A percentile compares a stretch with the other conserved stretches of the same genome.
phyloP scores from a whole-genome alignment of 35 echinoderm and acorn worm species.

The Anneissia japonica region DNA sequence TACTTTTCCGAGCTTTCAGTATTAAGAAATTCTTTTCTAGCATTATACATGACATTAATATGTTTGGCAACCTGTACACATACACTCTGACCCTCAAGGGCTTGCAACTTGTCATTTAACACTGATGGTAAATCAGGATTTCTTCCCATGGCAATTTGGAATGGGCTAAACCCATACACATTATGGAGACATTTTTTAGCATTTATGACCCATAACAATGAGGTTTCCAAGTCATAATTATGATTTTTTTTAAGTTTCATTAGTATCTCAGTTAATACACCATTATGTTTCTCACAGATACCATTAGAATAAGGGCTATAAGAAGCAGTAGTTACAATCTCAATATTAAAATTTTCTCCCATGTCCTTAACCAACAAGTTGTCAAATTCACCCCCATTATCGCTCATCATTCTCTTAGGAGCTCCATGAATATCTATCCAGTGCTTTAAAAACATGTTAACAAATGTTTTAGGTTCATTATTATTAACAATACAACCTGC shows the following conservation, averaged over 20 bases:
- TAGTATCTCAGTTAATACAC: neutral
- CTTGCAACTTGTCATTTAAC: slow-evolving; percentile 3
- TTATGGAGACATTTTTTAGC: slow-evolving; percentile 16
- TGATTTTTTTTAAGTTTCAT: slow-evolving; percentile 9
- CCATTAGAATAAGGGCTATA: no score
- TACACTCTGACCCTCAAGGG: neutral
- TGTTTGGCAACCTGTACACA: neutral
- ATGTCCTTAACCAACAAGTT: slow-evolving; percentile 9
- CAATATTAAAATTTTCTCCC: slow-evolving; percentile 23
- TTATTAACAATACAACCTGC: slow-evolving; percentile 1
- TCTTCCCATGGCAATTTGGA: slow-evolving; percentile 22
- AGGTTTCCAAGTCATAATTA: neutral
- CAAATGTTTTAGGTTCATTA: neutral
- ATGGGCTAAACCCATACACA: slow-evolving; percentile 15
- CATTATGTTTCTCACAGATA: neutral
- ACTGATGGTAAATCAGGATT: slow-evolving; percentile 29
- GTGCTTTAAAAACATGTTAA: slow-evolving; percentile 4
- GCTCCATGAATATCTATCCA: slow-evolving; percentile 33
- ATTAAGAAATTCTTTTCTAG: neutral
- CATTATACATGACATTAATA: slow-evolving; percentile 13
- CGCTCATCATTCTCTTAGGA: slow-evolving; percentile 16
- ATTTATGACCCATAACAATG: neutral
- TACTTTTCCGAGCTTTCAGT: slow-evolving; percentile 23
- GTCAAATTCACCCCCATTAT: slow-evolving; percentile 32
- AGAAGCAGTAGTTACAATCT: neutral